A percentile compares a stretch with the other conserved stretches of the same genome.
phyloP scores from a whole-genome alignment of 2,113 vertebrate species.

The Muntiacus reevesi region DNA sequence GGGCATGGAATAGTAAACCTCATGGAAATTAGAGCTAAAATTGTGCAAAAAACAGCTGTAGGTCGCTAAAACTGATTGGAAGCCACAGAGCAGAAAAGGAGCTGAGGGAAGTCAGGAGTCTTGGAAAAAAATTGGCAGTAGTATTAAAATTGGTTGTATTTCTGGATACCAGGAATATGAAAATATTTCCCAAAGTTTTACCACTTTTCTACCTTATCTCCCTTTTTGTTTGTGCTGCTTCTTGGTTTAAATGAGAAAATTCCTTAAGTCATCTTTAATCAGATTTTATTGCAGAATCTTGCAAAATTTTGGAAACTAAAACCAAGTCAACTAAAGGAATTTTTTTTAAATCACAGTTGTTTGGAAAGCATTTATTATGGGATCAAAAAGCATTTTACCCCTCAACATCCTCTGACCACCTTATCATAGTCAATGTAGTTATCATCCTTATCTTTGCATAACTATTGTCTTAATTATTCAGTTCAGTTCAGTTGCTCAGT shows the following conservation, averaged over 20 bases:
- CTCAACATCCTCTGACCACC: background rate
- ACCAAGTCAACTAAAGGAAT: background rate
- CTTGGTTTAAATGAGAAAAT: background rate
- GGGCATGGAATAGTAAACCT: background rate
- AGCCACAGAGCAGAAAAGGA: background rate
- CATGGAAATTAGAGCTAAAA: background rate
- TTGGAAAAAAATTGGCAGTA: background rate
- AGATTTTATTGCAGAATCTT: conserved; percentile 8
- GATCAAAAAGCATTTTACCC: background rate
- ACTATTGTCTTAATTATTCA: background rate
- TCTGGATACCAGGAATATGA: background rate
- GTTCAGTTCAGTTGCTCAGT: background rate
- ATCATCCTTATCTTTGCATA: background rate
- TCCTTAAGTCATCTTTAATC: background rate
- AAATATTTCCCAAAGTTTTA: background rate
- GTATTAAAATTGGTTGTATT: background rate
- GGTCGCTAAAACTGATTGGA: background rate
- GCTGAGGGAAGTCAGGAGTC: background rate
- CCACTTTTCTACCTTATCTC: background rate
- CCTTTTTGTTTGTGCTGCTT: background rate
- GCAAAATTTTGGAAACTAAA: conserved; percentile 11
- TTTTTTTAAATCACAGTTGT: background rate
- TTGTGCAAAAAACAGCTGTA: background rate
- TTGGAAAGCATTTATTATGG: background rate
- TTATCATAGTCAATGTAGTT: background rate